A percentile compares a stretch with the other conserved stretches of the same genome.
Conservation (phyloP, 2,113 vertebrate species). For the Neolamprologus fasciatus region DNA sequence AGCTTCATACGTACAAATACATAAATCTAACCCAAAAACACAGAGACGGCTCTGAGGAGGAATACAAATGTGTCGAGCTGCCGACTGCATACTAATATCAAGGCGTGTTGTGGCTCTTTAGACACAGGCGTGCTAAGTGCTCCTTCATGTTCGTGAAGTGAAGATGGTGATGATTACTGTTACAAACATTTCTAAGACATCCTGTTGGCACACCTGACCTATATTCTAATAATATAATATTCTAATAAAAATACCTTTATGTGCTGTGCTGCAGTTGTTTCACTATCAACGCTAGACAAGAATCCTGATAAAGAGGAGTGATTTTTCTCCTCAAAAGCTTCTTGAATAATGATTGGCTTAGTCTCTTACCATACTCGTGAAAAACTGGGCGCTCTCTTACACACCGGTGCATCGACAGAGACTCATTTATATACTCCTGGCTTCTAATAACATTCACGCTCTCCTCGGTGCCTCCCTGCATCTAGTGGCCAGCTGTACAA, state of each 20-base stretch:
- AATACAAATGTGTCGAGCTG: constrained; percentile 20
- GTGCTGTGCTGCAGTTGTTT: neutral
- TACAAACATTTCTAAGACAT: neutral
- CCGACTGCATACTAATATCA: constrained; percentile 7
- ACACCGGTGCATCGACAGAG: neutral
- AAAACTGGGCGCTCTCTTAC: neutral
- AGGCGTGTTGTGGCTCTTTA: neutral
- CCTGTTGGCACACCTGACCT: neutral
- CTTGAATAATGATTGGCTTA: neutral
- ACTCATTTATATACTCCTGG: neutral
- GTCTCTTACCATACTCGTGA: neutral
- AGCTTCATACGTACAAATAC: constrained; percentile 20
- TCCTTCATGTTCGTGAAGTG: neutral
- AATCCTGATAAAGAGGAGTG: neutral
- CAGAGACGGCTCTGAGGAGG: neutral
- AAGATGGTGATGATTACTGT: neutral
- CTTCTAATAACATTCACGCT: neutral
- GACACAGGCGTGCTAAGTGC: neutral
- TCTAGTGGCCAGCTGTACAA: neutral
- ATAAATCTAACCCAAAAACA: constrained; percentile 25
- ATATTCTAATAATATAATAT: neutral
- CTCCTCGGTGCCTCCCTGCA: neutral
- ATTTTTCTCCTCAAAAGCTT: neutral
- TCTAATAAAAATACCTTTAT: neutral
- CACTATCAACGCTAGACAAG: neutral